These are phyloP conservation scores for Nomada flava DNA, from an alignment of 2,888 invertebrate species.

Conservation along the genomic window DNA sequence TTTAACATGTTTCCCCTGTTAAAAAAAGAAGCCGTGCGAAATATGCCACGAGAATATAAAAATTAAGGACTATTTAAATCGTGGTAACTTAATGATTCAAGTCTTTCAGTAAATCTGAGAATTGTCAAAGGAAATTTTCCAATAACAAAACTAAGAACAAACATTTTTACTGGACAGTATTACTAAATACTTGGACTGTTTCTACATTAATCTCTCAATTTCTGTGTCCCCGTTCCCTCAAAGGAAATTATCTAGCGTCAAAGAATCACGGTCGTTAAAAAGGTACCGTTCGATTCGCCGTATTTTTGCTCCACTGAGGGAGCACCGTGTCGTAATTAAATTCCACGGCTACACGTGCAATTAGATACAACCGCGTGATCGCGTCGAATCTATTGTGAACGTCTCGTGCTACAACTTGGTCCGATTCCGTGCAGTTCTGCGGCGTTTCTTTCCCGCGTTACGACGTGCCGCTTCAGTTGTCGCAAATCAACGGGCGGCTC, in stretches of 20 bases:
- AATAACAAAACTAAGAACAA: neutral
- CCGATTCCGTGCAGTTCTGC: slow-evolving; percentile 14
- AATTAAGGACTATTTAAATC: too few species aligned
- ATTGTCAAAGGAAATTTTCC: neutral
- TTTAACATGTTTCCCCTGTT: too few species aligned
- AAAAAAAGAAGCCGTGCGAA: too few species aligned
- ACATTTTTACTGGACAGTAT: too few species aligned
- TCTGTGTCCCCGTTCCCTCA: too few species aligned
- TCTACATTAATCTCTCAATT: too few species aligned
- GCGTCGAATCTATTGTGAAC: slow-evolving; percentile 8
- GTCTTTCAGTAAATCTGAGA: too few species aligned
- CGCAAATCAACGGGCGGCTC: slow-evolving; percentile 78
- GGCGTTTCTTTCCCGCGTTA: slow-evolving; percentile 57
- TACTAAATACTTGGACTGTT: too few species aligned
- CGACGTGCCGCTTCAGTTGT: slow-evolving; percentile 82
- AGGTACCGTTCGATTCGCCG: neutral
- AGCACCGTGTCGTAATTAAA: slow-evolving; percentile 15
- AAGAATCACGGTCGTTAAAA: too few species aligned
- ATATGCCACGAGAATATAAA: too few species aligned
- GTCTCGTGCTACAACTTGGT: neutral
- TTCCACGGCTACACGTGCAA: slow-evolving; percentile 7
- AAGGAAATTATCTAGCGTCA: too few species aligned
- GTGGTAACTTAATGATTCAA: too few species aligned
- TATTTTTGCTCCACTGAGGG: neutral
- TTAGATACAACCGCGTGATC: slow-evolving; percentile 39